phyloP scores from a whole-genome alignment of 2,888 invertebrate genomes.

The Trichopoda pennipes region DNA sequence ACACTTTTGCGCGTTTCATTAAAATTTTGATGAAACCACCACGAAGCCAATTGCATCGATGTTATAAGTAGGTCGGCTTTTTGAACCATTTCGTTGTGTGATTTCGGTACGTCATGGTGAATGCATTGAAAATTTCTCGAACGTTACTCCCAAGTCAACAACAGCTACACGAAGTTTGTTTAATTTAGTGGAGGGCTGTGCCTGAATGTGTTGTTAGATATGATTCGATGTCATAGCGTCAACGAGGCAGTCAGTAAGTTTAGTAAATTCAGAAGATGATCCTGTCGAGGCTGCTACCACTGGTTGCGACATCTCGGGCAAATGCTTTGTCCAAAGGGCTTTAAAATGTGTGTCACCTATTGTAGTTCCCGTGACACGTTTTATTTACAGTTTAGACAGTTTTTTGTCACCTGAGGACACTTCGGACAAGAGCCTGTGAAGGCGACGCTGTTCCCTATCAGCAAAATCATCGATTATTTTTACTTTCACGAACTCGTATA shows the following conservation, averaged over 20 bases:
- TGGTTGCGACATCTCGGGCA: conserved; percentile 31
- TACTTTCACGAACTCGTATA: not conserved
- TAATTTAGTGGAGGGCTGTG: not conserved
- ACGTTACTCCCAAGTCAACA: conserved; percentile 15
- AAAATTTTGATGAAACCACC: conserved; percentile 19
- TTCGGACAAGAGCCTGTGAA: conserved; percentile 1
- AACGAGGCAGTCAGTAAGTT: conserved; percentile 24
- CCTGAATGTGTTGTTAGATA: conserved; percentile 15
- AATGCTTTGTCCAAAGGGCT: no score
- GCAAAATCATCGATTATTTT: conserved; percentile 4
- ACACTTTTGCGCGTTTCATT: conserved; percentile 28
- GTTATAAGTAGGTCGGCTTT: conserved; percentile 7
- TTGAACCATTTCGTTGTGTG: no score
- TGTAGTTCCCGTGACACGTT: not conserved
- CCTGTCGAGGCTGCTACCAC: conserved; percentile 32
- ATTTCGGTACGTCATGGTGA: conserved; percentile 6
- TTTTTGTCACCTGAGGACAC: conserved; percentile 1
- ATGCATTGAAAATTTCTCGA: no score
- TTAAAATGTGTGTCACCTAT: conserved; percentile 26
- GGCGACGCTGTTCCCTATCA: no score
- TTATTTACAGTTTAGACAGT: no score
- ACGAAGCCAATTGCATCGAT: not conserved
- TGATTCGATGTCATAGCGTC: conserved; percentile 35
- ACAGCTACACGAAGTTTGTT: conserved; percentile 1
- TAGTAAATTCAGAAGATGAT: conserved; percentile 27